Base-by-base conservation (phyloP, 2,888 invertebrate species). In the Andrena bucephala region DNA sequence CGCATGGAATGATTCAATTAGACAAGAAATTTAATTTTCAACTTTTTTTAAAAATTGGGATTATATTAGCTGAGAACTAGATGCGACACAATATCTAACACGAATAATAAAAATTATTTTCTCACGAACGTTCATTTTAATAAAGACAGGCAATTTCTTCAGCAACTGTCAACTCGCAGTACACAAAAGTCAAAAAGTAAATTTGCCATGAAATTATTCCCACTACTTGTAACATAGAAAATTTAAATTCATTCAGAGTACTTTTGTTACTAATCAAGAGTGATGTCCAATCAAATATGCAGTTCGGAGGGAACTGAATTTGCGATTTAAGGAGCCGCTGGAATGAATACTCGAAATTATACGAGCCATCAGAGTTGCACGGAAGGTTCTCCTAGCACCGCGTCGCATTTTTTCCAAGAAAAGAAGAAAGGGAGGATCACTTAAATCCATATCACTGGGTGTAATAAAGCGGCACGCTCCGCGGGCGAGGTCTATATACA, bases 401-500 rank as follows among this genome's bases (percentile, higher is more conserved):
- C 27, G 42, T 27, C 16, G 65, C 16, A 27, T 65, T 7, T 5
- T 52, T 66, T 6, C 2, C 57, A 27, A 57, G 10, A 29, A 33
- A 24, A 36, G 10, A 1, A 67, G 16, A 36, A 62, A 4, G 5
- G 48, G 48, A 13, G 16, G 59, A 69, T 71, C 33, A 42, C 52
- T 36, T 1, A 24, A 67, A 62, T 77, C 60, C 67, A 8, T 59
- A 36, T 65, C 57, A 67, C 31, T 20, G 33, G 33, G 27, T 27
- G 42, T 72, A 52, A 74, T 78, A 66, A 74, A 63, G 52, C 36
- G 59, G 29, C 24, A 24, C 27, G 27, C 6, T 13, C 2, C 13
- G 31, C n/a, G 10, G 68, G 2, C 20, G 8, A 50, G 36, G 27
- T 48, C 62, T 68, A 77, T 70, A 60, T 68, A 69, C 50, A 63